Evolutionary conservation across 2,113 vertebrate genomes (phyloP).

Genomic region (Machaerirhynchus nigripectus): DNA sequence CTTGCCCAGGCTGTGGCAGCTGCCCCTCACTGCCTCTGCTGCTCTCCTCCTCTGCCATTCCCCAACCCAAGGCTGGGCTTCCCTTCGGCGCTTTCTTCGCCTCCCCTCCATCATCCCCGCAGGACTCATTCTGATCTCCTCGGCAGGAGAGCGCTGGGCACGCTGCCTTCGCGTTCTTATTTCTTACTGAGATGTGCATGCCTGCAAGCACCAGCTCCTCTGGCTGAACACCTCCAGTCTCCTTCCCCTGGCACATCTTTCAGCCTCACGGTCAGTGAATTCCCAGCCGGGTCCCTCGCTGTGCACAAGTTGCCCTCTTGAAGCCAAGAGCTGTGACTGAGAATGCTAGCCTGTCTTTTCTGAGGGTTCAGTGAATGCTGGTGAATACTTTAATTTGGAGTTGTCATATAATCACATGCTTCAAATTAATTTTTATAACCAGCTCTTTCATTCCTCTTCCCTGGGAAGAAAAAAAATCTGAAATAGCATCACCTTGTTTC

Average conservation of each 20-base stretch:
- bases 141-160: background rate
- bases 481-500: background rate
- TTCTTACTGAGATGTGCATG: background rate
- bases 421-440: background rate
- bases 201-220: background rate
- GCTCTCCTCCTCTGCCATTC: background rate
- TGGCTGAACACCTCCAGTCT: background rate
- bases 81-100: background rate
- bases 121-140: background rate
- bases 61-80: background rate
- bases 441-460: background rate
- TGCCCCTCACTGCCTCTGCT: background rate
- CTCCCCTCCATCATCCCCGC: background rate
- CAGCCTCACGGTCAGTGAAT: background rate
- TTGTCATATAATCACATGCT: background rate
- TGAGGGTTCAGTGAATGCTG: rapidly evolving
- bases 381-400: background rate
- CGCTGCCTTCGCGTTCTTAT: rapidly evolving
- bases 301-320: background rate
- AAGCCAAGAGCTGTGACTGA: background rate
- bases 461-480: background rate
- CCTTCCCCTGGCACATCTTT: background rate
- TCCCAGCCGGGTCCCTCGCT: background rate
- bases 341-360: background rate
- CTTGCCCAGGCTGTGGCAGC: background rate